Evolutionary conservation across 2,113 vertebrate species (phyloP), one percentile per base, ranked within the genome.

Genomic region (Hiodon alosoides): DNA sequence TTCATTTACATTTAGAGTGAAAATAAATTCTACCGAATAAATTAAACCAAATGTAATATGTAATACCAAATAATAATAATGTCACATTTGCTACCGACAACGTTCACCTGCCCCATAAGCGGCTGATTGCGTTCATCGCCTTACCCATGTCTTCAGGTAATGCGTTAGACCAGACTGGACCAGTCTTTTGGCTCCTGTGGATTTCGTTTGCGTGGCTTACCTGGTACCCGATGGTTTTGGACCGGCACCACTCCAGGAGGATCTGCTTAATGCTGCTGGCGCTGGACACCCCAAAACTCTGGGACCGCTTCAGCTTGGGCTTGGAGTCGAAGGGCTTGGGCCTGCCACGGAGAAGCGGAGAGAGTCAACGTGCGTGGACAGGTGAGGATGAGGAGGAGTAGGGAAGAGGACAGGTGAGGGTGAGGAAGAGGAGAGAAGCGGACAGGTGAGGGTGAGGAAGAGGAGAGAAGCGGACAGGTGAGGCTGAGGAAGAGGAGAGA

Each of bases 241-340:
- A 98, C 52, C 96, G 95, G 81, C 96, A 98, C 96, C 96, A 98
- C 57, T 98, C 96, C 57, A 98, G 81, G 0, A 98, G 91, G 71
- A 97, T 94, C 83, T 96, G 94, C 80, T 98, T 98, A 67, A 98
- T 98, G 68, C 94, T 94, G 77, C 94, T 96, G 78, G 95, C 96
- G 0, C 94, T 98, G 80, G 95, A 92, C 53, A 94, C 90, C 0
- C 90, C 94, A 3, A 97, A 96, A 77, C 96, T 98, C 90, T 98
- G 95, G 0, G 96, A 98, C 17, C 95, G 91, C 81, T 93, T 95
- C 83, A 98, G 90, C 79, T 98, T 96, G 11, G 92, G 92, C 81
- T 91, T 93, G 7, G 87, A 81, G 79, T 93, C 93, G 10, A 92
- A 90, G n/a, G 84, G 69, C 77, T 89, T 94, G 0, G 90, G 86